Conservation (phyloP, 2,797 vertebrate genomes). For the Benthosema pterotum region DNA sequence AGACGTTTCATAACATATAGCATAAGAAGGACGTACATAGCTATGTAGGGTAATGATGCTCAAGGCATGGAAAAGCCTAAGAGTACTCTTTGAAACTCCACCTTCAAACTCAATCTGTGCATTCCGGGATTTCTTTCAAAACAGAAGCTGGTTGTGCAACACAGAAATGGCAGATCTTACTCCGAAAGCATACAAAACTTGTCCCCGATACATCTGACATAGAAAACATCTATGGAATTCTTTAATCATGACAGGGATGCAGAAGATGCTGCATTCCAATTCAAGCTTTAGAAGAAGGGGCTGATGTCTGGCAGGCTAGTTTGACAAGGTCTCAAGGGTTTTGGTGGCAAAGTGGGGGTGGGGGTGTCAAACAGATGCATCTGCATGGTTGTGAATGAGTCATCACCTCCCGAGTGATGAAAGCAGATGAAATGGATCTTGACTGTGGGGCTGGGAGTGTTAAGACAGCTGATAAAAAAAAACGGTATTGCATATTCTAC, state of each 20-base stretch:
- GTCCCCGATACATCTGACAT: too few species aligned
- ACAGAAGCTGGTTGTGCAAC: too few species aligned
- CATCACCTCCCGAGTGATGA: conserved; percentile 24
- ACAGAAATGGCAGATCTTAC: neutral
- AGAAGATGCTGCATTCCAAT: conserved; percentile 17
- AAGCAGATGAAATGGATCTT: conserved; percentile 26
- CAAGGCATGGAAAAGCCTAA: conserved; percentile 3
- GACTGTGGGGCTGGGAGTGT: neutral
- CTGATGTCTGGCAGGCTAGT: conserved; percentile 11
- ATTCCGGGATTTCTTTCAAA: too few species aligned
- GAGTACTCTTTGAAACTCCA: too few species aligned
- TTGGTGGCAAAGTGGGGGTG: neutral
- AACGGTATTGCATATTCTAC: conserved; percentile 19
- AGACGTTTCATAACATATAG: conserved; percentile 10
- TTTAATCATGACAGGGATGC: conserved; percentile 12
- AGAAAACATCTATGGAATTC: neutral
- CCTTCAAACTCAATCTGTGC: too few species aligned
- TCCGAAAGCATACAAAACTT: too few species aligned
- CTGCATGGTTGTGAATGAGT: conserved; percentile 23
- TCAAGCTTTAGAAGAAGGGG: conserved; percentile 17
- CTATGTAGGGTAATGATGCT: conserved; percentile 1
- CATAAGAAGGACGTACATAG: conserved; percentile 7
- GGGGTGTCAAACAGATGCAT: neutral
- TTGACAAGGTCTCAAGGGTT: conserved; percentile 1
- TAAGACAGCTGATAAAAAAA: neutral